phyloP scores from a whole-genome alignment of 2,113 vertebrate genomes.

The Oryzias curvinotus region DNA sequence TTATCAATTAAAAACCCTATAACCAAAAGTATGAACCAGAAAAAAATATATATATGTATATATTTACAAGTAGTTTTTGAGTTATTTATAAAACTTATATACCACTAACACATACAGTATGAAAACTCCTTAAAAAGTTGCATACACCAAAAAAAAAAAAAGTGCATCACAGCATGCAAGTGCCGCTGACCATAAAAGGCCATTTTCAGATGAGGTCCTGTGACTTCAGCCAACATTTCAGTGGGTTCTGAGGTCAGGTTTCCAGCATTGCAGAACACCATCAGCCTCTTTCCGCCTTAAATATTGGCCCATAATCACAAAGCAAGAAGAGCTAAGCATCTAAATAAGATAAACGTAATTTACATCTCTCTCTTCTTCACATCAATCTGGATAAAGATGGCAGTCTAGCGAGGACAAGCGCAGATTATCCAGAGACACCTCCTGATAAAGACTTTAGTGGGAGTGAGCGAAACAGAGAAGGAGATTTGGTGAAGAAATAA shows the following conservation, averaged over 20 bases:
- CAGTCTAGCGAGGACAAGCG: slow-evolving; percentile 18
- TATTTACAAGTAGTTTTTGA: slow-evolving; percentile 4
- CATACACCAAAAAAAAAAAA: no score
- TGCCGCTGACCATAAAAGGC: slow-evolving; percentile 66
- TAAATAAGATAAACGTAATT: slow-evolving; percentile 13
- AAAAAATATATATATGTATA: not conserved
- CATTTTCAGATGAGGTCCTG: slow-evolving; percentile 42
- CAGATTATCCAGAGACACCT: slow-evolving; percentile 8
- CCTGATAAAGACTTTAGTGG: slow-evolving; percentile 14
- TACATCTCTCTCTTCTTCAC: slow-evolving; percentile 4
- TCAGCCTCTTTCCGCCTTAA: slow-evolving; percentile 24
- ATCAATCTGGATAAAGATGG: slow-evolving; percentile 14
- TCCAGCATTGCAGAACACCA: slow-evolving; percentile 24
- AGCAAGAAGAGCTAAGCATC: slow-evolving; percentile 1
- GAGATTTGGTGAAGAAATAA: slow-evolving; percentile 5
- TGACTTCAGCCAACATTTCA: slow-evolving; percentile 44
- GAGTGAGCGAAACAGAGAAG: slow-evolving; percentile 13
- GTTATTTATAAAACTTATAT: not conserved
- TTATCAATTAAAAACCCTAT: no score
- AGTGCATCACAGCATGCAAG: no score
- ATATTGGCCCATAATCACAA: not conserved
- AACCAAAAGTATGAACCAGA: not conserved
- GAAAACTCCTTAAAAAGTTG: not conserved
- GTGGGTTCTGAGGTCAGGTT: slow-evolving; percentile 37
- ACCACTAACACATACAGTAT: slow-evolving; percentile 1